Evolutionary conservation across 2,797 vertebrate genomes (phyloP).

Genomic region (Hyperoplus immaculatus): DNA sequence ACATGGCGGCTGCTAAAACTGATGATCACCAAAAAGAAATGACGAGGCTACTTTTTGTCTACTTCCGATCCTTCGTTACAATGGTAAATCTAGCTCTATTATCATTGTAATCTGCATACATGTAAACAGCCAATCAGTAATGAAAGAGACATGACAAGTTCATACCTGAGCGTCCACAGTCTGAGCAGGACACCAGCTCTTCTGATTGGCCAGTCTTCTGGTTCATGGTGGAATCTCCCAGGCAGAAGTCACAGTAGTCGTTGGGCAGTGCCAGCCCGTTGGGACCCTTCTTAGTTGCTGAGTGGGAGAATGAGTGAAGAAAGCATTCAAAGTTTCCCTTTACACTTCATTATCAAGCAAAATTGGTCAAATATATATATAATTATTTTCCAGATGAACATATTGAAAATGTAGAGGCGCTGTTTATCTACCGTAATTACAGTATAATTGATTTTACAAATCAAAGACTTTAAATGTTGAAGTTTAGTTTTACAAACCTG

Average conservation of each 20-base stretch:
- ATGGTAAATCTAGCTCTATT: background rate
- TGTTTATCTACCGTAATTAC: background rate
- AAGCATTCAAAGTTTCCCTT: background rate
- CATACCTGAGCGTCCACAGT: constrained; percentile 96
- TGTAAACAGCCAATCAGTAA: background rate
- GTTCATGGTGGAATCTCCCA: constrained; percentile 96
- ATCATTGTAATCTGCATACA: background rate
- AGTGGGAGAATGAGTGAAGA: constrained; percentile 26
- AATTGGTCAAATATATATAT: background rate
- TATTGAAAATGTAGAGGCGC: background rate
- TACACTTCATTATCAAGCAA: background rate
- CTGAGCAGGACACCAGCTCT: constrained; percentile 96
- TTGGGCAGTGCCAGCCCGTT: constrained; percentile 95
- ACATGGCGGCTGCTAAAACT: background rate
- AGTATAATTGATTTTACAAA: background rate
- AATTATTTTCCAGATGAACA: background rate
- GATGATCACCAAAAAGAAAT: background rate
- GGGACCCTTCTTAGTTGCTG: constrained; percentile 93
- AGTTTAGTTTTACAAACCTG: constrained; percentile 42
- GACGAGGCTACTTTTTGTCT: no score
- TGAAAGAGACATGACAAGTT: background rate
- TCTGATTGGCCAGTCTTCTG: constrained; percentile 97
- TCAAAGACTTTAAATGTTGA: background rate
- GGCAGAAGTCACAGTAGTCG: constrained; percentile 97
- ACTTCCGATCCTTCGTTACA: background rate